Evolutionary conservation across 35 echinoderm and acorn worm species (phyloP).

Genomic region (Apostichopus californicus): DNA sequence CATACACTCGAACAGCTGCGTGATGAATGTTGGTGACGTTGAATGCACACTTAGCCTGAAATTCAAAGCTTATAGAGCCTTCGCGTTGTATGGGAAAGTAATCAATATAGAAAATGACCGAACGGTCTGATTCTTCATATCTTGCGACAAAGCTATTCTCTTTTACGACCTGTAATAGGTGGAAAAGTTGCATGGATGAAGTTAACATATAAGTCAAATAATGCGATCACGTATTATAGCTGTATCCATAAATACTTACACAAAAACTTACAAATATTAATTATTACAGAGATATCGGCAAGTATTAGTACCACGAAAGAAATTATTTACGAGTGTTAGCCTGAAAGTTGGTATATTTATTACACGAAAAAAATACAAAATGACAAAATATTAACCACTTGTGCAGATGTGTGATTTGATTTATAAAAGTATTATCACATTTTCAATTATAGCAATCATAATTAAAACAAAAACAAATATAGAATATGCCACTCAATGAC

Average conservation of each 20-base stretch:
- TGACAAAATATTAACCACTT: too few species aligned
- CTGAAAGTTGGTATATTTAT: too few species aligned
- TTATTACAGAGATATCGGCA: too few species aligned
- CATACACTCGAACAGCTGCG: conserved; percentile 15
- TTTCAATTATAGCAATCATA: background rate
- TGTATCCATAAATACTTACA: too few species aligned
- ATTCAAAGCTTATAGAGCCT: background rate
- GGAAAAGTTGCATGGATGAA: background rate
- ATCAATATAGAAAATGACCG: conserved; percentile 15
- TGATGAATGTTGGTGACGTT: background rate
- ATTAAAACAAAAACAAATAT: background rate
- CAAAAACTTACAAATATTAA: too few species aligned
- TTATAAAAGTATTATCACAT: background rate
- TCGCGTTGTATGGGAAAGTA: background rate
- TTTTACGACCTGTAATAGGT: background rate
- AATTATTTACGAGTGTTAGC: too few species aligned
- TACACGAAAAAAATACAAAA: too few species aligned
- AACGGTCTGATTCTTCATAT: background rate
- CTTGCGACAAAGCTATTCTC: background rate
- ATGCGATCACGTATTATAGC: too few species aligned
- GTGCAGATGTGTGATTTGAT: too few species aligned
- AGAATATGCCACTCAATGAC: too few species aligned
- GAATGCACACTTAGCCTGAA: background rate
- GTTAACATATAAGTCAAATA: too few species aligned
- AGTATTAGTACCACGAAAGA: too few species aligned